Evolutionary conservation across 2,113 vertebrate genomes (phyloP), one percentile per base, ranked within the genome.

Genomic region (Mesocricetus auratus): DNA sequence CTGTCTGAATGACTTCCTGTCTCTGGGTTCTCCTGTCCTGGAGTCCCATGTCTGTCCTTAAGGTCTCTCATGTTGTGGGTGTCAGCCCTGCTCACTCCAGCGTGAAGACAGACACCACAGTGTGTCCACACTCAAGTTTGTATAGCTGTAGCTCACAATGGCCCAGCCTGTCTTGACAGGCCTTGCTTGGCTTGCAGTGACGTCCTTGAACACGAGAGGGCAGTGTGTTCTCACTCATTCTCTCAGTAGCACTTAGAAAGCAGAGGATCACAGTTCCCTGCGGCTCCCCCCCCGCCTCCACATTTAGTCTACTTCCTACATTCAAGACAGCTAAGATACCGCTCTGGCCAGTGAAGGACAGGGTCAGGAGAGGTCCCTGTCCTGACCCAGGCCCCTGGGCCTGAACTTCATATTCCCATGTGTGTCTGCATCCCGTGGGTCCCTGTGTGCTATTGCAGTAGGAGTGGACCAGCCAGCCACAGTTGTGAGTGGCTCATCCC

Each of bases 61-160:
- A 0, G 86, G 74, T n/a, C 36, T n/a, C 0, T 12, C 42, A 7
- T 11, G 0, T 0, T 7, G 53, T 10, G 2, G 12, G 62, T 11
- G 21, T 45, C 91, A 74, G 33, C 62, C 56, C 47, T 5, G 0
- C 26, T 45, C 10, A 13, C 22, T n/a, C 78, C 36, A 1, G 0
- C 16, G 7, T 62, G 36, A 16, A 33, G 53, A 36, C 13, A 6
- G 53, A 24, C 39, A 22, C 15, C 26, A 2, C 3, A 3, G 5
- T 47, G 26, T 58, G 13, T 22, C 22, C 29, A 1, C 15, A 5
- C 9, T 21, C 22, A 13, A 13, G 53, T 26, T 13, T 36, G 16
- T 33, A 11, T 62, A 21, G 71, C 15, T 6, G 6, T 42, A 39
- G 68, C 73, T 42, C n/a, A 1, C 5, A 71, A 31, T 64, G 1